Conservation (phyloP, 2,888 invertebrate genomes). For the Pammene aurita region DNA sequence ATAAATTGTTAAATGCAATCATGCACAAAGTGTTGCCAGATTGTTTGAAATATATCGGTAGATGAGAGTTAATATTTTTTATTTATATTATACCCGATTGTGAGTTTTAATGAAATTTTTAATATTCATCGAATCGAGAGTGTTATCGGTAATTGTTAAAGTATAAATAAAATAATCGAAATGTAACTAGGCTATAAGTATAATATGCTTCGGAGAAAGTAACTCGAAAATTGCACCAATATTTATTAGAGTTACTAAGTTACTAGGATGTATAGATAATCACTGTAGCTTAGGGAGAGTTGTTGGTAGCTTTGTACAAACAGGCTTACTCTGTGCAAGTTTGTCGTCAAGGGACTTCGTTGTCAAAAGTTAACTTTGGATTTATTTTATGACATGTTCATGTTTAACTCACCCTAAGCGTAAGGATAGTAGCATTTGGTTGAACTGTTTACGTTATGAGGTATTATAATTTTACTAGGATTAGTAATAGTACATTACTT, state of each 20-base stretch:
- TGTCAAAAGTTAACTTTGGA: background rate
- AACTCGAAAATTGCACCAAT: constrained; percentile 41
- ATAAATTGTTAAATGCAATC: constrained; percentile 36
- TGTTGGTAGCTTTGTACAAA: constrained; percentile 22
- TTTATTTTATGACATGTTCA: constrained; percentile 5
- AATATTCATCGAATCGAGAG: constrained; percentile 37
- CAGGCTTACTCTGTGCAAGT: background rate
- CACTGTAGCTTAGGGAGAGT: constrained; percentile 38
- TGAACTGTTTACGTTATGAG: constrained; percentile 26
- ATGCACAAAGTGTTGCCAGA: constrained; percentile 50
- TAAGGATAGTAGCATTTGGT: constrained; percentile 15
- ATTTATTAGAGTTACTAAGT: constrained; percentile 36
- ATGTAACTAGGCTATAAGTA: constrained; percentile 32
- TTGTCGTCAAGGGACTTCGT: background rate
- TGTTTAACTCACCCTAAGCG: constrained; percentile 27
- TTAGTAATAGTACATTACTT: no score
- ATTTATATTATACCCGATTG: constrained; percentile 40
- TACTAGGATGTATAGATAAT: constrained; percentile 33
- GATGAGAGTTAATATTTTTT: constrained; percentile 46
- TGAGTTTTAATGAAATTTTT: constrained; percentile 32
- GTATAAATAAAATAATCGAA: constrained; percentile 33
- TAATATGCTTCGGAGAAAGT: constrained; percentile 31
- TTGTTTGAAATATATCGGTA: constrained; percentile 53
- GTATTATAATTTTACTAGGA: constrained; percentile 37
- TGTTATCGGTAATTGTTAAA: constrained; percentile 38